These are phyloP conservation scores for Mystacides longicornis DNA, from an alignment of 2,888 invertebrate genomes.

Conservation along the genomic window DNA sequence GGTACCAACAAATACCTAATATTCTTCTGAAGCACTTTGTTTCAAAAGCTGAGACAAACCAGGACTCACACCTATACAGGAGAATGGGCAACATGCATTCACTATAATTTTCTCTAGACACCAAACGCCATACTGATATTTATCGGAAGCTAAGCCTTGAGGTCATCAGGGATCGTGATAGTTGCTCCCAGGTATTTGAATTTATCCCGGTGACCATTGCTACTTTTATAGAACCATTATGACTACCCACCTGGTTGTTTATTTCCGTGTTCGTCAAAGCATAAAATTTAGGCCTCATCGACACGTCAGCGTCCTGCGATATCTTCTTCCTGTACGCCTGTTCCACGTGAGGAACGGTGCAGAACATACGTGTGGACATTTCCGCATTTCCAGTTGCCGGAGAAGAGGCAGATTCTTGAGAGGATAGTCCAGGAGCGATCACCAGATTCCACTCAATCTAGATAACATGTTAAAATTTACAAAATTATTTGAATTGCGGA, in stretches of 20 bases:
- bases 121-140: too few relatives aligned
- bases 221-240: too few relatives aligned
- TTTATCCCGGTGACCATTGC: too few relatives aligned
- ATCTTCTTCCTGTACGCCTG: conserved; percentile 39
- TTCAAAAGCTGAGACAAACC: too few relatives aligned
- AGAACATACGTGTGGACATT: conserved; percentile 37
- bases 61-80: too few relatives aligned
- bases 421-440: conserved; percentile 41
- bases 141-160: too few relatives aligned
- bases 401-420: conserved; percentile 11
- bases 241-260: conserved; percentile 48
- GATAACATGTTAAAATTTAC: not conserved
- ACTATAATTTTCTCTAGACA: too few relatives aligned
- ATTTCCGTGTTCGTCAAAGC: conserved; percentile 73
- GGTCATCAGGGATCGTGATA: too few relatives aligned
- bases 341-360: conserved; percentile 43
- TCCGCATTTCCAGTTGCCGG: conserved; percentile 5
- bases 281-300: conserved; percentile 87
- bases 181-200: too few relatives aligned
- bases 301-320: conserved; percentile 52
- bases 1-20: too few relatives aligned
- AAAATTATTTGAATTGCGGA: not conserved
- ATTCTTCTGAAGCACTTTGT: too few relatives aligned
- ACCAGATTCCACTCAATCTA: conserved; percentile 49
- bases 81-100: too few relatives aligned